phyloP scores from a whole-genome alignment of 2,888 invertebrate genomes.

The Leptinotarsa tumamoca region DNA sequence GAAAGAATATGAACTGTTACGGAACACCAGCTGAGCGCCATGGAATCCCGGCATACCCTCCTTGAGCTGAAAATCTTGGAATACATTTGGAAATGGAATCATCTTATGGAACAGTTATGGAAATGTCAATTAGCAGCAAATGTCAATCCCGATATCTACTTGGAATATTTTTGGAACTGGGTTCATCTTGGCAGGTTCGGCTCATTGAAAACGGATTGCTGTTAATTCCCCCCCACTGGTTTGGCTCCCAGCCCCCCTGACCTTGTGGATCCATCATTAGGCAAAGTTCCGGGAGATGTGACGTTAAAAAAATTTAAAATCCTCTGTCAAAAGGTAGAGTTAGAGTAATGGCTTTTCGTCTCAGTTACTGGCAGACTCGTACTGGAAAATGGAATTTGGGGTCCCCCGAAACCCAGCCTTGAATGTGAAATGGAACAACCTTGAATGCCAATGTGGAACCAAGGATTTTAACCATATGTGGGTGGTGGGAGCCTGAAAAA shows the following conservation, averaged over 20 bases:
- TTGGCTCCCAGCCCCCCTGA: constrained; percentile 20
- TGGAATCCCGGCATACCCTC: neutral
- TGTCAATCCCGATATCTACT: neutral
- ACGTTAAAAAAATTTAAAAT: neutral
- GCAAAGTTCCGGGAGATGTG: constrained; percentile 9
- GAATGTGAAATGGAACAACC: constrained; percentile 10
- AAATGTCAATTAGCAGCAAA: neutral
- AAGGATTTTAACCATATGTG: constrained; percentile 18
- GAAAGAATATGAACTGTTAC: neutral
- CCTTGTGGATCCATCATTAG: constrained; percentile 17
- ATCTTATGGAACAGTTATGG: constrained; percentile 6
- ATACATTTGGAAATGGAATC: constrained; percentile 9
- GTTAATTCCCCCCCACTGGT: constrained; percentile 1
- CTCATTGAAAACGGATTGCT: constrained; percentile 16
- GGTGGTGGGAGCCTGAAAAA: constrained; percentile 20
- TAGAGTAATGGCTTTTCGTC: constrained; percentile 11
- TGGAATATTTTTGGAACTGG: constrained; percentile 12
- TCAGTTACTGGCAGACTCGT: constrained; percentile 8
- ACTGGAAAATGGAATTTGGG: constrained; percentile 19
- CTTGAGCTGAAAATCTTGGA: constrained; percentile 9
- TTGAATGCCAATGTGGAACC: constrained; percentile 15
- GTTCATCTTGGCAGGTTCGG: neutral
- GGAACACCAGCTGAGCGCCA: neutral
- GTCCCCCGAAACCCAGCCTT: constrained; percentile 18
- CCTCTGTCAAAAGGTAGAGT: constrained; percentile 9